Base-by-base conservation (phyloP, 92 coral and sea anemone genomes). In the Porites rus region DNA sequence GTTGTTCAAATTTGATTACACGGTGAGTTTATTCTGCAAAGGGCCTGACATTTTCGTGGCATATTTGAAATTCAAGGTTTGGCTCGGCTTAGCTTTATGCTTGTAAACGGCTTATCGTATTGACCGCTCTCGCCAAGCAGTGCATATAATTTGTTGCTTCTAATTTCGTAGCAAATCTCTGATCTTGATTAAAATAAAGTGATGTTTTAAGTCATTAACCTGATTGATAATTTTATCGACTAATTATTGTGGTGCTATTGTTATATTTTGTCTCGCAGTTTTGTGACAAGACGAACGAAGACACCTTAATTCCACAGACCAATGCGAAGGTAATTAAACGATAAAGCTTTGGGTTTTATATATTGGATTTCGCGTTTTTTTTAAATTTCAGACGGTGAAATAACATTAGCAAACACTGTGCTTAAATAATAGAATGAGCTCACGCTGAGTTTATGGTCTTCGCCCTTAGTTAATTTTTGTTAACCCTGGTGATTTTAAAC, bases 1-100 rank as follows among this genome's bases (percentile, higher is more conserved):
- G 83, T 77, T 88, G 52, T 97, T 97, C 87, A 93, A 87, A 72
- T 93, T 97, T 71, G 99, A 97, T 86, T 82, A 85, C 84, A 88
- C 94, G 91, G 99, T 97, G 89, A 79, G 98, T 87, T 28, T 25
- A 79, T 10, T 20, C 21, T 22, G 63, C 71, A 52, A 16, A 73
- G 9, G 31, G 54, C 46, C 12, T 4, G 21, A 0, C 8, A 50
- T 14, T 22, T 60, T 77, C 71, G 60, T 53, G 20, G 18, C 64
- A n/a, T 25, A 74, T 17, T 21, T n/a, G 14, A 56, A 56, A 56
- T 56, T 56, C 61, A 56, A 0, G 61, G 61, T 56, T 56, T 10
- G 61, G 61, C 61, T 56, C 11, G 4, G 61, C 61, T 56, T 56
- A 56, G 13, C 16, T 10, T 54, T 9, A 54, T 10, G 14, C 60